Percentiles rank a stretch among this genome's conserved stretches.
phyloP scores from a whole-genome alignment of 1,140 invertebrate genomes.

The Drosophila yakuba region DNA sequence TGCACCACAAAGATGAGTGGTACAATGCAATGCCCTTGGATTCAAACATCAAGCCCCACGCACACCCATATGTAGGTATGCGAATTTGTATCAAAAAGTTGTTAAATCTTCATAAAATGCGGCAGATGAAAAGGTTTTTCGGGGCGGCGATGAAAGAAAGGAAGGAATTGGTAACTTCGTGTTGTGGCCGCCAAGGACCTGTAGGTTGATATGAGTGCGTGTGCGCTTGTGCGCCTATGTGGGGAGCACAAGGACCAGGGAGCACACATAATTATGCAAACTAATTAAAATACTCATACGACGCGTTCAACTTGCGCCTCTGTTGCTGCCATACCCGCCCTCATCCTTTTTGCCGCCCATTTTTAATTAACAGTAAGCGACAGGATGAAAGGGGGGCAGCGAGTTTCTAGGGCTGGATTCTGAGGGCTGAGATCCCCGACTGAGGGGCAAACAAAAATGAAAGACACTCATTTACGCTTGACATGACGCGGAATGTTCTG shows the following conservation, averaged over 20 bases:
- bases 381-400: conserved; percentile 32
- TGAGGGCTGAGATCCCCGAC: conserved; percentile 13
- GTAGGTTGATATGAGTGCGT: conserved; percentile 5
- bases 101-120: conserved; percentile 57
- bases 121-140: conserved; percentile 38
- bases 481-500: conserved; percentile 74
- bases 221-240: neutral
- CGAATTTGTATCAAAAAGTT: conserved; percentile 70
- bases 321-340: conserved; percentile 33
- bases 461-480: conserved; percentile 82
- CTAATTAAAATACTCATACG: conserved; percentile 83
- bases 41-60: conserved; percentile 17
- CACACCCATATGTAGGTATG: conserved; percentile 11
- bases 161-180: conserved; percentile 63
- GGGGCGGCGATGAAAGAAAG: conserved; percentile 23
- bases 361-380: conserved; percentile 83
- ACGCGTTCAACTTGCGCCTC: conserved; percentile 58
- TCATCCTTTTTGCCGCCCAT: conserved; percentile 63
- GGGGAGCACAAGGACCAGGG: conserved; percentile 12
- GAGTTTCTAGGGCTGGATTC: neutral
- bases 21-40: conserved; percentile 63
- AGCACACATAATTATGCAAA: conserved; percentile 81
- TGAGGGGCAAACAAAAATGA: conserved; percentile 78
- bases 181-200: conserved; percentile 45
- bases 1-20: conserved; percentile 19